Conservation (phyloP, 2,888 invertebrate species). For the Neocrepidodera transversa region DNA sequence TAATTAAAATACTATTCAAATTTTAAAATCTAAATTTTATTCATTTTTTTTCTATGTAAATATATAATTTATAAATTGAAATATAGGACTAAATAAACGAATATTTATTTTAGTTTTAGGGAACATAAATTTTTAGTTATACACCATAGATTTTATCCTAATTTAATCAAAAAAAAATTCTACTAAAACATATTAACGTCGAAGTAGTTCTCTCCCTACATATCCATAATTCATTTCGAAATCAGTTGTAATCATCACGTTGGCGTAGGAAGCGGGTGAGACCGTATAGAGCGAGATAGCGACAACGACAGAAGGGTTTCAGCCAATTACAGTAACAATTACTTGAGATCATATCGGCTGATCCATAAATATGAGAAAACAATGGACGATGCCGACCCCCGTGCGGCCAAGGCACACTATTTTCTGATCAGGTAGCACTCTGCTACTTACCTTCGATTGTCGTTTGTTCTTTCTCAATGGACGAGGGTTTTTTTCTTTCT, state of each 20-base stretch:
- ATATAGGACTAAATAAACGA: too few species aligned
- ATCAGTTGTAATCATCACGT: slow-evolving; percentile 12
- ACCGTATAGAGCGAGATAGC: slow-evolving; percentile 10
- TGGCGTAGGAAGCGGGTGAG: neutral
- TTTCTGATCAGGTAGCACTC: slow-evolving; percentile 38
- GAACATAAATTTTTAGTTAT: too few species aligned
- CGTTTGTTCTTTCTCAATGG: slow-evolving; percentile 1
- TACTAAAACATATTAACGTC: neutral
- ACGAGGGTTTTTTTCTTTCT: neutral
- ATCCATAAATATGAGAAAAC: slow-evolving; percentile 58
- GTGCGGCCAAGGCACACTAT: slow-evolving; percentile 35
- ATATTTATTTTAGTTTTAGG: too few species aligned
- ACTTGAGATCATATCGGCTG: slow-evolving; percentile 57
- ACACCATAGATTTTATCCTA: too few species aligned
- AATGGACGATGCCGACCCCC: slow-evolving; percentile 45
- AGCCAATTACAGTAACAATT: slow-evolving; percentile 57
- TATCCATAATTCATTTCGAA: slow-evolving; percentile 12
- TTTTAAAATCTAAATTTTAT: too few species aligned
- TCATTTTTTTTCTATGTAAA: too few species aligned
- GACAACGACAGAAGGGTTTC: slow-evolving; percentile 43
- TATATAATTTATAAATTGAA: too few species aligned
- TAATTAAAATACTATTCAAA: too few species aligned
- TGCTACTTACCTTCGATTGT: neutral
- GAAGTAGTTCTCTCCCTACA: neutral
- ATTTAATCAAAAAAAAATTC: too few species aligned